phyloP scores from a whole-genome alignment of 2,888 invertebrate genomes.

The Pseudeuparius sepicola region DNA sequence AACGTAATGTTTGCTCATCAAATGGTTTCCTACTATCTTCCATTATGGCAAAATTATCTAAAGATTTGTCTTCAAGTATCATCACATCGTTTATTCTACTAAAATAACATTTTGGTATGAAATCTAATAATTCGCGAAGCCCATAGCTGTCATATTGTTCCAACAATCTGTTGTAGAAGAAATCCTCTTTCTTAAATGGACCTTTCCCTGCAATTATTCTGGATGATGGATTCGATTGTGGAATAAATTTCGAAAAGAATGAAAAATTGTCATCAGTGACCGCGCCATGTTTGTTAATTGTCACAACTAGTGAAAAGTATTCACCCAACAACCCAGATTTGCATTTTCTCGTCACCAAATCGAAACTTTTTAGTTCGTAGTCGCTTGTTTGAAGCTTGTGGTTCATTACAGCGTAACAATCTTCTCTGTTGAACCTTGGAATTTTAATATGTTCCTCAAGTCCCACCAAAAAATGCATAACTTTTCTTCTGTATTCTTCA shows the following conservation, averaged over 20 bases:
- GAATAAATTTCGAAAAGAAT: conserved; percentile 27
- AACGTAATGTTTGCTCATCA: conserved; percentile 17
- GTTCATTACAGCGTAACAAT: conserved; percentile 24
- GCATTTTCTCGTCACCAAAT: conserved; percentile 20
- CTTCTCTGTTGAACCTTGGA: conserved; percentile 24
- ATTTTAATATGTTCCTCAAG: conserved; percentile 9
- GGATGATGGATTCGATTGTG: conserved; percentile 23
- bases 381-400: conserved; percentile 22
- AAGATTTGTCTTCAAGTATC: conserved; percentile 36
- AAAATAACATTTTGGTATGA: conserved; percentile 34
- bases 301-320: too few species aligned
- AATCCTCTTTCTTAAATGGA: conserved; percentile 26
- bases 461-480: too few species aligned
- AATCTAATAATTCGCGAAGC: conserved; percentile 22
- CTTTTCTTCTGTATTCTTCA: too few species aligned
- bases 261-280: conserved; percentile 13
- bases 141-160: conserved; percentile 30
- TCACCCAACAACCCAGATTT: conserved; percentile 28
- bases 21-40: too few species aligned
- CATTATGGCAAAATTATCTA: conserved; percentile 17
- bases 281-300: too few species aligned
- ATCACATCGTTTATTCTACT: conserved; percentile 31
- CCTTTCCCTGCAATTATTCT: too few species aligned
- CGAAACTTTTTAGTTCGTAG: conserved; percentile 21
- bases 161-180: conserved; percentile 37